Evolutionary conservation across 2,888 invertebrate species (phyloP).

Genomic region (Ochropacha duplaris): DNA sequence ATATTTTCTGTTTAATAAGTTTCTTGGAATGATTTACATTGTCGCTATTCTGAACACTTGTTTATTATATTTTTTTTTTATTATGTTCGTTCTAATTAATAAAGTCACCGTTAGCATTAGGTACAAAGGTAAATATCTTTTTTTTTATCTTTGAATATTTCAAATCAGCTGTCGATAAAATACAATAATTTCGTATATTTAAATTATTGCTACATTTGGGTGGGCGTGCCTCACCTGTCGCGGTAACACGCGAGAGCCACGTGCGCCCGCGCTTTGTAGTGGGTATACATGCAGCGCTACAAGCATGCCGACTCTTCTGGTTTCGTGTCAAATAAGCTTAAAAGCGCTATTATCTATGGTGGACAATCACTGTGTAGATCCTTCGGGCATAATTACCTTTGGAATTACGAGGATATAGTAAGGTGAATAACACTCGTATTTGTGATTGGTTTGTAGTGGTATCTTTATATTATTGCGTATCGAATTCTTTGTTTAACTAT

Average conservation of each 20-base stretch:
- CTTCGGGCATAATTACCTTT: not conserved
- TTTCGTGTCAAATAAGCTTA: constrained; percentile 37
- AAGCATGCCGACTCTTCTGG: constrained; percentile 30
- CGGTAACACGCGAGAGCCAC: constrained; percentile 58
- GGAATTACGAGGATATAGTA: not conserved
- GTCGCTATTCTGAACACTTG: not conserved
- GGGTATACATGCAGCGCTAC: constrained; percentile 28
- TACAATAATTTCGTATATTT: constrained; percentile 22
- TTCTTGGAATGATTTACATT: not conserved
- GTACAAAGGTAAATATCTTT: not conserved
- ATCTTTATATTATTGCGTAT: not conserved
- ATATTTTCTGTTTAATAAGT: not conserved
- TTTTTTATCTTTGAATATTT: not conserved
- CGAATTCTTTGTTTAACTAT: not conserved
- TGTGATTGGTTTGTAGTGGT: constrained; percentile 9
- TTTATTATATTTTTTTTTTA: not conserved
- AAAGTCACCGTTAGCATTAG: too few species aligned
- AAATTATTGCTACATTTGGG: constrained; percentile 11
- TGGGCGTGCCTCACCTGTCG: constrained; percentile 52
- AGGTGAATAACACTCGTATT: constrained; percentile 20
- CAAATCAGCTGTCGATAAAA: constrained; percentile 18
- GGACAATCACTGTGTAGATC: constrained; percentile 9
- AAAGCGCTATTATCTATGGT: constrained; percentile 26
- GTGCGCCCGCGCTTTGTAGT: constrained; percentile 47
- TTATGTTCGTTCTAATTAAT: too few species aligned